Evolutionary conservation across 1,140 invertebrate genomes (phyloP), one percentile per base, ranked within the genome.

Genomic region (Microplitis demolitor): DNA sequence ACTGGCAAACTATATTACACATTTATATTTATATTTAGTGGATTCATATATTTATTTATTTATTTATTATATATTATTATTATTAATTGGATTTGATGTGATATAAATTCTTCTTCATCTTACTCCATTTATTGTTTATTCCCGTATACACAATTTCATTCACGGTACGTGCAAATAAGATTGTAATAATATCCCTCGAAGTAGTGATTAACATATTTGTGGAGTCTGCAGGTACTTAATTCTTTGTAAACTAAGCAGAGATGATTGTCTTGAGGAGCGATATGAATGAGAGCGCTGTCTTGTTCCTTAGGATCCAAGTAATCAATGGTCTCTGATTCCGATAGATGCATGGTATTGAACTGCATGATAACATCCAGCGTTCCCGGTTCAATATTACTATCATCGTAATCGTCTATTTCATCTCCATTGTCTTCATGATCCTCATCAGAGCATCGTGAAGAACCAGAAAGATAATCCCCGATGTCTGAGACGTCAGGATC

Each of bases 241-340:
- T 89, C 88, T 72, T 90, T 91, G 81, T 92, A 93, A 33, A 93
- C 90, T n/a, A 93, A 85, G 79, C 89, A 91, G 5, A 93, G 82
- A 66, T 89, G 88, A 86, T 93, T 93, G 80, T 91, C 87, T 45
- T 87, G 82, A 3, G 89, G 86, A 0, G 86, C 81, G 8, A 87
- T 68, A 8, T 81, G 78, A 6, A 85, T 81, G 0, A 84, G 51
- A 13, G 75, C 72, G 5, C 81, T 82, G 0, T 86, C 79, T 8
- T 79, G 70, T 13, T 77, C 74, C 8, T 60, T 77, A 2, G 82
- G 76, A 77, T 84, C 78, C 6, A 87, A 77, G 37, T 86, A 87
- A 67, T 85, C 79, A 63, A 87, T 82, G 5, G 79, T 81, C 1
- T 75, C 68, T 1, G 77, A 68, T 0, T 76, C 64, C 3, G 80